A percentile compares a stretch with the other conserved stretches of the same genome.
These are phyloP conservation scores for Caenorhabditis drosophilae DNA, from an alignment of 2,888 invertebrate species.

Conservation along the genomic window DNA sequence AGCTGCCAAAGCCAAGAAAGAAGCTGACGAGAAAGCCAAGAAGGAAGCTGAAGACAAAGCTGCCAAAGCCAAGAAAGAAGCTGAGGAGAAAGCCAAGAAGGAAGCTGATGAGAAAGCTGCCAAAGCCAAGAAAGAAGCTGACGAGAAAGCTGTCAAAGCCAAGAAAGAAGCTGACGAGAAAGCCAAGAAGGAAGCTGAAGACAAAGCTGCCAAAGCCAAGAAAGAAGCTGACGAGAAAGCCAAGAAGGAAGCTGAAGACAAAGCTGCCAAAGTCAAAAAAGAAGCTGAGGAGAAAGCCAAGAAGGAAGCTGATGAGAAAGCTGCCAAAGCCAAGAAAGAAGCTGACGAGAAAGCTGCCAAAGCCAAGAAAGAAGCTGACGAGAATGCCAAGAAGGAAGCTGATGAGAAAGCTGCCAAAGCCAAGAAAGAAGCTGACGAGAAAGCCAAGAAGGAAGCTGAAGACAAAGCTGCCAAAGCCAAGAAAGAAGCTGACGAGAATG, in stretches of 20 bases:
- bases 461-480: background rate
- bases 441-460: constrained; percentile 2
- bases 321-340: constrained; percentile 1
- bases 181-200: background rate
- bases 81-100: background rate
- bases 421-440: background rate
- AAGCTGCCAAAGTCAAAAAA: background rate
- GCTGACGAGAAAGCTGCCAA: background rate
- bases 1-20: constrained; percentile 1
- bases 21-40: background rate
- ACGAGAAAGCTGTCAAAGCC: background rate
- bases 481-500: constrained; percentile 3
- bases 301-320: constrained; percentile 6
- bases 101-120: background rate
- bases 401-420: background rate
- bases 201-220: background rate
- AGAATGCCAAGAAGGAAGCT: background rate
- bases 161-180: constrained; percentile 4
- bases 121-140: background rate
- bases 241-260: constrained; percentile 3
- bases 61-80: constrained; percentile 3
- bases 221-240: constrained; percentile 1
- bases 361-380: constrained; percentile 5
- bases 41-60: constrained; percentile 2
- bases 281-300: constrained; percentile 10